Base-by-base conservation (phyloP, 2,113 vertebrate species). In the Brachirus orientalis region DNA sequence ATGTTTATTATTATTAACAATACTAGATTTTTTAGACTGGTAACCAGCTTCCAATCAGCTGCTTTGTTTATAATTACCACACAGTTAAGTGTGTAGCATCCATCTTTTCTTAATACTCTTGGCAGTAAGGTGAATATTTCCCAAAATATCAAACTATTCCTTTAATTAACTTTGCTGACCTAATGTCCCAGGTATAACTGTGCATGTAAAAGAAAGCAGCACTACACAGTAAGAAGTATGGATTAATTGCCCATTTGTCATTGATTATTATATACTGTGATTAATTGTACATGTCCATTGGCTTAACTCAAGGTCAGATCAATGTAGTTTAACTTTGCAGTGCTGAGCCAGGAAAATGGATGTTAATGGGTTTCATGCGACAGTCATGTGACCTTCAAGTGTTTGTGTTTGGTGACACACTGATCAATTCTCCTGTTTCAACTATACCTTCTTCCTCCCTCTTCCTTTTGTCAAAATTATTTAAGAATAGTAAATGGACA, bases 291-390 rank as follows among this genome's bases (percentile, higher is more conserved):
- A 71, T 83, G 56, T 8, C 60, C 48, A 55, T 75, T 36, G 70
- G 72, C 72, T 75, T 52, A 53, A 48, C 82, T 70, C 76, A 77
- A 84, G 85, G 85, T 88, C 79, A 79, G 20, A 81, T 85, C 53
- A 18, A 83, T 82, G 7, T 16, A 44, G 72, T 66, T 70, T 72
- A 70, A 52, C 50, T 60, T 38, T n/a, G 58, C 56, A 8, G 40
- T 68, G 77, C 74, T 66, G 80, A 86, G 63, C 44, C 53, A 36
- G 50, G 67, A 59, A 72, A 84, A 65, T 51, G 43, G 45, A 80
- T 58, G 74, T 70, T 72, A 80, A 84, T 77, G 43, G 74, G 40
- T 77, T 74, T 83, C 54, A 71, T 73, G 82, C 48, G 61, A 83
- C 76, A 62, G 70, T 80, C 72, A 20, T 22, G 63, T 69, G 70